Evolutionary conservation across 53 echinoderm and acorn worm genomes (phyloP).

Genomic region (Zoroaster sp.): DNA sequence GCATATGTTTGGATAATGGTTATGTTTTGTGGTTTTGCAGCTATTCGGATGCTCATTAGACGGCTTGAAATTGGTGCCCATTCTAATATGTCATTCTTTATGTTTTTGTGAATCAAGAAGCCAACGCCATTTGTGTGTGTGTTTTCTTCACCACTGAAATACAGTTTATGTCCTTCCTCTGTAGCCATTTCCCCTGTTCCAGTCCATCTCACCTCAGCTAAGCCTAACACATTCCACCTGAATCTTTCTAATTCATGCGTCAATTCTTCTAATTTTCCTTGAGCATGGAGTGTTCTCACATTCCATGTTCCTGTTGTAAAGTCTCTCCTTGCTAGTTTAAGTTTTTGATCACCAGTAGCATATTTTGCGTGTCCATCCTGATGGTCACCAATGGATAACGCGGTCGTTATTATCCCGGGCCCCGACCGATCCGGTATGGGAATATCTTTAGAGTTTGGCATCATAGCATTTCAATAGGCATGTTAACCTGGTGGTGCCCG

Average conservation of each 20-base stretch:
- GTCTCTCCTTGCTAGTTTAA: conserved; percentile 14
- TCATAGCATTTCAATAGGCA: too few relatives aligned
- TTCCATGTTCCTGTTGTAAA: conserved; percentile 56
- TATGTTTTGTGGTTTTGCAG: too few relatives aligned
- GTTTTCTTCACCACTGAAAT: conserved; percentile 16
- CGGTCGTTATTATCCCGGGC: conserved; percentile 65
- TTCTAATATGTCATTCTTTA: conserved; percentile 12
- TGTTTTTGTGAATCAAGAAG: conserved; percentile 19
- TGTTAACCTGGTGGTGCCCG: too few relatives aligned
- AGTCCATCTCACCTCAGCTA: conserved; percentile 52
- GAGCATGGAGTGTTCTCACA: conserved; percentile 40
- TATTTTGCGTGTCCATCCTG: conserved; percentile 54
- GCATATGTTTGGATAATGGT: too few relatives aligned
- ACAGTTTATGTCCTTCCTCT: conserved; percentile 30
- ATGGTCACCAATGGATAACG: neutral
- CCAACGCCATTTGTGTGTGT: neutral
- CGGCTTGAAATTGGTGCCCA: conserved; percentile 53
- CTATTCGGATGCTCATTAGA: too few relatives aligned
- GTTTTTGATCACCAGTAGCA: neutral
- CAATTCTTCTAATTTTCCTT: conserved; percentile 57
- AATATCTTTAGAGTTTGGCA: too few relatives aligned
- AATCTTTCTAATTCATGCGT: conserved; percentile 52
- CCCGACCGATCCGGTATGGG: conserved; percentile 65
- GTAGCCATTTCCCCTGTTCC: conserved; percentile 15
- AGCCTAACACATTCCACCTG: conserved; percentile 49